Evolutionary conservation across 2,888 invertebrate genomes (phyloP).

Genomic region (Elegia similella): DNA sequence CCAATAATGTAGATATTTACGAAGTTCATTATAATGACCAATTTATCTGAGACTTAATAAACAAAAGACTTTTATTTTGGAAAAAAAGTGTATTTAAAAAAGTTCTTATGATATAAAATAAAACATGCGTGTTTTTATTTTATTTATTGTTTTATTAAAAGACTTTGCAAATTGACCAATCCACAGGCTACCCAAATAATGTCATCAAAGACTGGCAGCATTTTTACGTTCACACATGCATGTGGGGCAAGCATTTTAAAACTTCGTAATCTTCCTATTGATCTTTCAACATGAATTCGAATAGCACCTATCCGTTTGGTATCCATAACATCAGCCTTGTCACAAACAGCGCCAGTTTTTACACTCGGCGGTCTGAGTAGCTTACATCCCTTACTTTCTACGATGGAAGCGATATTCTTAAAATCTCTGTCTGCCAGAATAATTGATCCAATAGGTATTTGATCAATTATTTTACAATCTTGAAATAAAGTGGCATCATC

Average conservation of each 20-base stretch:
- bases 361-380: slow-evolving; percentile 6
- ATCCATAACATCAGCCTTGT: too few relatives aligned
- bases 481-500: too few relatives aligned
- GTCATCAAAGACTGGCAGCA: not conserved
- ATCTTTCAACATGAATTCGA: not conserved
- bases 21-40: not conserved
- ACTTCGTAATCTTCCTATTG: not conserved
- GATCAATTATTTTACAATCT: too few relatives aligned
- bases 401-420: slow-evolving; percentile 2
- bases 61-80: not conserved
- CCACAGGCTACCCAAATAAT: too few relatives aligned
- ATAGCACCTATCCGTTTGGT: not conserved
- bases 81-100: not conserved
- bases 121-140: not conserved
- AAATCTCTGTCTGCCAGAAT: slow-evolving; percentile 9
- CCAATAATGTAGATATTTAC: not conserved
- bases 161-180: not conserved
- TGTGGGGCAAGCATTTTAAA: not conserved
- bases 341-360: too few relatives aligned
- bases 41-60: not conserved
- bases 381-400: not conserved
- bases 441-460: too few relatives aligned
- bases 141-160: not conserved
- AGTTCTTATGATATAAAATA: not conserved
- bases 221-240: not conserved